phyloP scores from a whole-genome alignment of 2,113 vertebrate genomes.

The Syngnathus scovelli region DNA sequence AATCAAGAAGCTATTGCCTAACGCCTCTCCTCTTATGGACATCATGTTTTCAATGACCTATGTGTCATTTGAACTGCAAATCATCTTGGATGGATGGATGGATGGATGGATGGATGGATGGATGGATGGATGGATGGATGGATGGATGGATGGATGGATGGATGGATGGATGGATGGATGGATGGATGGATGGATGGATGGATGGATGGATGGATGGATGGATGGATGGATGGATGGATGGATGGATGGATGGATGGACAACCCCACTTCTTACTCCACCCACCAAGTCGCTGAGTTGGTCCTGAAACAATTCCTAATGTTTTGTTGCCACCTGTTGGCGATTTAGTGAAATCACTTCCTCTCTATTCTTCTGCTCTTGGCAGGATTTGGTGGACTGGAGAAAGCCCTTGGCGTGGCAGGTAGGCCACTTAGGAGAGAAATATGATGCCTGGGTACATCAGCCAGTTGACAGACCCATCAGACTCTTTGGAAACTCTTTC shows the following conservation, averaged over 20 bases:
- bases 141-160: no score
- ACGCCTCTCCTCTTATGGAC: neutral
- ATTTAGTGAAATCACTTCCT: neutral
- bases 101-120: no score
- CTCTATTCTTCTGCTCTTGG: neutral
- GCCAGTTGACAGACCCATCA: conserved; percentile 87
- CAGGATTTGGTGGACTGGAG: conserved; percentile 95
- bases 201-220: no score
- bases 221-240: no score
- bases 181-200: no score
- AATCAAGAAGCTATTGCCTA: neutral
- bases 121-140: no score
- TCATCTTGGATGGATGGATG: no score
- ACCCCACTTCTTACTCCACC: neutral
- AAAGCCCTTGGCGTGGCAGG: conserved; percentile 93
- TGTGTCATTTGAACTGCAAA: neutral
- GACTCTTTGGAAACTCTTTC: conserved; percentile 87
- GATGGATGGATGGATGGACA: conserved; percentile 1
- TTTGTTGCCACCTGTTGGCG: conserved; percentile 47
- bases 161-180: no score
- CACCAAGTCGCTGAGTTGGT: neutral
- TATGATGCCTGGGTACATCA: conserved; percentile 96
- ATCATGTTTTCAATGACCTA: neutral
- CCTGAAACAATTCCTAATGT: neutral
- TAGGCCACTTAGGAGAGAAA: conserved; percentile 87